A percentile compares a stretch with the other conserved stretches of the same genome.
Conservation (phyloP, 2,113 vertebrate genomes). For the Bubo scandiacus region DNA sequence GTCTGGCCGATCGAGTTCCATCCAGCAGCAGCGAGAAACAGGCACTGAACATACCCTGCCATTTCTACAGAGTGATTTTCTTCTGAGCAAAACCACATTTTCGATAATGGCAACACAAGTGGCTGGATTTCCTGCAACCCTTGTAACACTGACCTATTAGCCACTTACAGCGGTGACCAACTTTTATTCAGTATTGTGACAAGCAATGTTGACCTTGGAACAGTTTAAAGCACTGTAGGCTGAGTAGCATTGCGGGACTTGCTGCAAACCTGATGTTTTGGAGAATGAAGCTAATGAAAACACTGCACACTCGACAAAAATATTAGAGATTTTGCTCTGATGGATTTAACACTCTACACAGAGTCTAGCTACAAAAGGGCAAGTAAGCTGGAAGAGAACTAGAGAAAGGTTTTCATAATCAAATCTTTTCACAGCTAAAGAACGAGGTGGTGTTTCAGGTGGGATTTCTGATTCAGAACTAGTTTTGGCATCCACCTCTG, state of each 20-base stretch:
- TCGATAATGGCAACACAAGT: neutral
- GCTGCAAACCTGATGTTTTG: neutral
- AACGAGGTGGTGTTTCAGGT: neutral
- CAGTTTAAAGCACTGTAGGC: neutral
- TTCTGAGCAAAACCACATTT: neutral
- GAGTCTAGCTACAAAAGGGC: neutral
- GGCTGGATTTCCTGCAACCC: neutral
- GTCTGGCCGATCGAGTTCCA: fast-evolving
- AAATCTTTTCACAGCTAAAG: neutral
- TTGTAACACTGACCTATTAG: neutral
- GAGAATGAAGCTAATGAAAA: neutral
- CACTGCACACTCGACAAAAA: neutral
- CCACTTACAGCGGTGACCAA: neutral
- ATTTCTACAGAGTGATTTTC: neutral
- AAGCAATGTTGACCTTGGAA: neutral
- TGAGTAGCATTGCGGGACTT: neutral
- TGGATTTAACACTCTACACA: neutral
- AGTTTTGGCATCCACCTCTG: neutral
- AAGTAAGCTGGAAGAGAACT: neutral
- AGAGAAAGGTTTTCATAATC: neutral
- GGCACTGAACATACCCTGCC: neutral
- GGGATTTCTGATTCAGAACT: neutral
- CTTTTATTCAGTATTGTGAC: neutral
- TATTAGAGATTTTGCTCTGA: neutral
- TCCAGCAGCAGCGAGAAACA: neutral